Percentiles rank a stretch among this genome's conserved stretches.
These are phyloP conservation scores for Amphiprion percula DNA, from an alignment of 2,113 vertebrate genomes.

Conservation along the genomic window DNA sequence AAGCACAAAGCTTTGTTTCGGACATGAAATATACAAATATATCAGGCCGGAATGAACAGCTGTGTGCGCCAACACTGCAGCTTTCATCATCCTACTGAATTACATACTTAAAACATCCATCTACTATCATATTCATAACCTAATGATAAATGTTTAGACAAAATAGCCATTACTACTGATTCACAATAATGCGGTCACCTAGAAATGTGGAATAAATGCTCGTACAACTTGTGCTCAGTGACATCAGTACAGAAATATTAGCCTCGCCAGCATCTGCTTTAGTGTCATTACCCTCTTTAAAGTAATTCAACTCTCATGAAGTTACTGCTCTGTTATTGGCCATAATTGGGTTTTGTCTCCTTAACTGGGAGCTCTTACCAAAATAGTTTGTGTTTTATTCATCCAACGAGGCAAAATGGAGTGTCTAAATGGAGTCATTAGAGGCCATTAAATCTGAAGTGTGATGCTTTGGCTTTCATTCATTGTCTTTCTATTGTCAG, in stretches of 20 bases:
- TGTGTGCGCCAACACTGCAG: constrained; percentile 10
- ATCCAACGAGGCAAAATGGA: constrained; percentile 61
- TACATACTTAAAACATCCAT: constrained; percentile 20
- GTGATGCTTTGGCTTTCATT: constrained; percentile 39
- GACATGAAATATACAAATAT: constrained; percentile 57
- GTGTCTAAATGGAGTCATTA: constrained; percentile 74
- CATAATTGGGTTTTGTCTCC: constrained; percentile 60
- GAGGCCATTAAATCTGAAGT: constrained; percentile 74
- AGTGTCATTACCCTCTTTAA: constrained; percentile 50
- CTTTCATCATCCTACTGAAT: constrained; percentile 48
- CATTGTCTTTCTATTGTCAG: constrained; percentile 43
- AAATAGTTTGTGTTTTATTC: constrained; percentile 74
- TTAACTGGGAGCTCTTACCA: constrained; percentile 56
- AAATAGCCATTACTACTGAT: not conserved
- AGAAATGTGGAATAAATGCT: constrained; percentile 14
- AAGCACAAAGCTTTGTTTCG: constrained; percentile 51
- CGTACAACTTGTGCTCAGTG: constrained; percentile 12
- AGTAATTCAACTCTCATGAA: constrained; percentile 60
- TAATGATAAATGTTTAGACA: constrained; percentile 1
- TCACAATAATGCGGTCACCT: constrained; percentile 12
- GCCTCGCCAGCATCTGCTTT: constrained; percentile 55
- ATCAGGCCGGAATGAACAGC: constrained; percentile 33
- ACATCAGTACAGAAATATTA: constrained; percentile 40
- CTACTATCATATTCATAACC: constrained; percentile 15
- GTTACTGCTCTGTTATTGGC: constrained; percentile 55